Evolutionary conservation across 2,797 vertebrate genomes (phyloP).

Genomic region (Anguilla obscura): DNA sequence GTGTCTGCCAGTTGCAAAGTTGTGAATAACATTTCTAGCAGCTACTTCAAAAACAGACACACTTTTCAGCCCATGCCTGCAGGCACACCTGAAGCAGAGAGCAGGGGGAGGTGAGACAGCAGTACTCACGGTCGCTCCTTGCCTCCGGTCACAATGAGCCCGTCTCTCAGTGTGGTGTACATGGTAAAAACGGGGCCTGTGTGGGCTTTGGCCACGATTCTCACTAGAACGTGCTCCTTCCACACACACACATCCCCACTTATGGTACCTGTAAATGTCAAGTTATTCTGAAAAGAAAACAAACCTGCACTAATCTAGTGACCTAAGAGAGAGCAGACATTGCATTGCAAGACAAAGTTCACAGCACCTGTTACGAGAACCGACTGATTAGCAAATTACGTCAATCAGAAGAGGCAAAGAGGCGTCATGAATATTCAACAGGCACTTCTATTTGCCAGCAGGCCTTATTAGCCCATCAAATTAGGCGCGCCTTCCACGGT

Average conservation of each 20-base stretch:
- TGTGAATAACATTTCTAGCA: not conserved
- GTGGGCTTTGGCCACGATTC: conserved; percentile 97
- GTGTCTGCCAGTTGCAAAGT: not conserved
- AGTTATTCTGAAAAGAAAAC: conserved; percentile 98
- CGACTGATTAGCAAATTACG: not conserved
- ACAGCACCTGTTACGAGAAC: conserved; percentile 38
- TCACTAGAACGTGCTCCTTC: conserved; percentile 92
- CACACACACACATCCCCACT: conserved; percentile 99
- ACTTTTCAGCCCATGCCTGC: not conserved
- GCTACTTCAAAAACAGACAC: not conserved
- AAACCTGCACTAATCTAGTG: conserved; percentile 85
- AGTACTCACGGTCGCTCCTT: conserved; percentile 94
- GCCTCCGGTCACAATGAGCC: conserved; percentile 96
- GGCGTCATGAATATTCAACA: conserved; percentile 1
- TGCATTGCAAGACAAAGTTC: conserved; percentile 63
- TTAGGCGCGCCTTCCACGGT: conserved; percentile 10
- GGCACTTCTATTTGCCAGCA: conserved; percentile 12
- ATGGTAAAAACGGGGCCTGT: conserved; percentile 97
- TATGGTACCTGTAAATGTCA: conserved; percentile 99
- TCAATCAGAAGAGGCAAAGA: conserved; percentile 14
- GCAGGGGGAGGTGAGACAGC: not conserved
- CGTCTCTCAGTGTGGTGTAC: conserved; percentile 95
- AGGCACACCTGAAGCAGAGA: not conserved
- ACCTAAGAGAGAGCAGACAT: conserved; percentile 66
- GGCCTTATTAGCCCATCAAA: conserved; percentile 22